Evolutionary conservation across 2,888 invertebrate species (phyloP), one percentile per base, ranked within the genome.

Genomic region (Synergus japonicus): DNA sequence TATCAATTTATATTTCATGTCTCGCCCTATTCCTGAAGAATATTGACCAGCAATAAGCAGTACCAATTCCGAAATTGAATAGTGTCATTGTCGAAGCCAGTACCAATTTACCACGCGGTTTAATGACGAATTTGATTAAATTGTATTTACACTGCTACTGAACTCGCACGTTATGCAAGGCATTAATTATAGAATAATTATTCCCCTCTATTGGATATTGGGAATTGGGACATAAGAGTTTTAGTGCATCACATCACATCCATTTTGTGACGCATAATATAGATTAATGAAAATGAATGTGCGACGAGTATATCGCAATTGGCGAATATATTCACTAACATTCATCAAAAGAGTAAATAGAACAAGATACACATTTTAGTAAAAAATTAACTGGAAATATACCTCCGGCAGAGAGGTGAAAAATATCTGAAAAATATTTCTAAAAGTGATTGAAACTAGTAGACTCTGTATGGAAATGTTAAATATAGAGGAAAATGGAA

Each of bases 51-150:
- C 44, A 67, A 67, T 67, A 18, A 69, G 67, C 46, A 29, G 15
- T 69, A 44, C 46, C 29, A 22, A 49, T 49, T 46, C 44, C 8
- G 22, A 4, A 60, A 66, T 41, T 22, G 66, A 41, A 66, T 66
- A 9, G 43, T 44, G 18, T 29, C 22, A 44, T 69, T 46, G 7
- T 46, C 13, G 8, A 44, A 44, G 44, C 13, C 10, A 49, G 69
- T 69, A 13, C 69, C 13, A 69, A 69, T 69, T 69, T 49, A 49
- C 44, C 0, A 13, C 1, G 13, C 22, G 44, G 13, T 10, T 46
- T 44, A 12, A 44, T 67, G 44, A 44, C 67, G n/a, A 69, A 69
- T 46, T 46, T 46, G 13, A 69, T 69, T 49, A 22, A 49, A 49
- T 49, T 69, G 69, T 69, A 69, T 22, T 46, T 22, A 46, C n/a